These are phyloP conservation scores for Sander vitreus DNA, from an alignment of 2,113 vertebrate species.

Conservation along the genomic window DNA sequence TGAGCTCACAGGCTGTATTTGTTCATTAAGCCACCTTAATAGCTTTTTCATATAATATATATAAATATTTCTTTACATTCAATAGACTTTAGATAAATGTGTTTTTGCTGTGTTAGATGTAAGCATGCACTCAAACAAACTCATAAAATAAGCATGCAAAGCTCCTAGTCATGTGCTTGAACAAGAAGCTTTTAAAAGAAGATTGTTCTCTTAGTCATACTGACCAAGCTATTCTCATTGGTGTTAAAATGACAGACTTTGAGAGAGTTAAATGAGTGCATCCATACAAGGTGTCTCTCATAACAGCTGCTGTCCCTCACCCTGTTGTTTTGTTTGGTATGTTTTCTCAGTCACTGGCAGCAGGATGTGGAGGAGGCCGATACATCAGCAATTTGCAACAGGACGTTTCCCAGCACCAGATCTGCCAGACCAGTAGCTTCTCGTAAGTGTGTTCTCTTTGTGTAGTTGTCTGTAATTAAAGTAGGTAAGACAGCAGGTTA, in stretches of 20 bases:
- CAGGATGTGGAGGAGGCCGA: conserved; percentile 90
- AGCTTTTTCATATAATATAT: not conserved
- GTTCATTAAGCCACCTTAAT: not conserved
- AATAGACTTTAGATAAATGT: not conserved
- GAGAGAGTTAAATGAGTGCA: not conserved
- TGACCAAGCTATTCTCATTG: conserved; percentile 9
- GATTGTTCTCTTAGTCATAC: conserved; percentile 18
- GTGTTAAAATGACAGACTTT: conserved; percentile 40
- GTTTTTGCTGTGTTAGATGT: not conserved
- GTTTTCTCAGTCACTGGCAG: conserved; percentile 86
- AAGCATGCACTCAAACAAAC: conserved; percentile 14
- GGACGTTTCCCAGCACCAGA: conserved; percentile 64
- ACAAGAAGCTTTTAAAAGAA: conserved; percentile 19
- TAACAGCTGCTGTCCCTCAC: conserved; percentile 33
- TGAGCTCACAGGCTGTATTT: not conserved
- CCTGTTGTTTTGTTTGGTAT: conserved; percentile 43
- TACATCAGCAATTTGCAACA: conserved; percentile 79
- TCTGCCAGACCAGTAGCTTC: conserved; percentile 73
- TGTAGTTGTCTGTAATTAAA: conserved; percentile 37
- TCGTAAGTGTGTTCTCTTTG: conserved; percentile 71
- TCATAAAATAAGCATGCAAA: conserved; percentile 2
- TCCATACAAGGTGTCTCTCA: conserved; percentile 41
- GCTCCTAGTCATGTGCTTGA: conserved; percentile 18
- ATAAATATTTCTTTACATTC: not conserved
- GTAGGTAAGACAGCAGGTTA: not conserved